A percentile compares a stretch with the other conserved stretches of the same genome.
phyloP scores from a whole-genome alignment of 2,888 invertebrate genomes.

The Drosophila rellima region DNA sequence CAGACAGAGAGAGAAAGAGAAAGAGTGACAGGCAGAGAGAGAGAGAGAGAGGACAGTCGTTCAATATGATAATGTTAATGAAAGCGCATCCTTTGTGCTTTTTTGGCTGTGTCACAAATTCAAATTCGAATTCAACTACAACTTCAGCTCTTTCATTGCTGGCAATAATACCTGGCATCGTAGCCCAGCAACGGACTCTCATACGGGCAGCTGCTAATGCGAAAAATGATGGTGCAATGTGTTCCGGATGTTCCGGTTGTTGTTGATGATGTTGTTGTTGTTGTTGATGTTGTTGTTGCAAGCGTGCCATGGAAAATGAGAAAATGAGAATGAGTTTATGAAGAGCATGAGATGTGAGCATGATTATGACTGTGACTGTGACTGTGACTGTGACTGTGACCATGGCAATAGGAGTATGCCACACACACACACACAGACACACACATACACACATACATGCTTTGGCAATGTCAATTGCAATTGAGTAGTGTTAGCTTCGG shows the following conservation, averaged over 20 bases:
- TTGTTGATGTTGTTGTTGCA: slow-evolving; percentile 43
- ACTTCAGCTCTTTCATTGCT: background rate
- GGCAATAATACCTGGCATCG: slow-evolving; percentile 84
- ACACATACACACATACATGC: slow-evolving; percentile 5
- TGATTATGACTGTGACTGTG: slow-evolving; percentile 10
- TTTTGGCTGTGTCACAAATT: slow-evolving; percentile 2
- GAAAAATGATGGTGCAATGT: slow-evolving; percentile 55
- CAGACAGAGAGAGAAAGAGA: slow-evolving; percentile 1
- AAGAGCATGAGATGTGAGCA: slow-evolving; percentile 18
- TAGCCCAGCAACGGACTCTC: slow-evolving; percentile 85
- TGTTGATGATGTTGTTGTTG: too few species aligned
- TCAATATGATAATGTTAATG: slow-evolving; percentile 75
- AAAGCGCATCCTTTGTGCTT: slow-evolving; percentile 61
- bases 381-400: slow-evolving; percentile 10
- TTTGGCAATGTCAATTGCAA: slow-evolving; percentile 51
- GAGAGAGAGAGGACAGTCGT: slow-evolving; percentile 18
- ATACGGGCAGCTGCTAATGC: slow-evolving; percentile 82
- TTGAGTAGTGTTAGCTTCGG: slow-evolving; percentile 21
- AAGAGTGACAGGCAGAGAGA: slow-evolving; percentile 10
- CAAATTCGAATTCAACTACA: slow-evolving; percentile 1
- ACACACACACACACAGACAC: slow-evolving; percentile 5
- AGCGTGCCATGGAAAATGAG: slow-evolving; percentile 66
- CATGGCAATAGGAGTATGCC: slow-evolving; percentile 33
- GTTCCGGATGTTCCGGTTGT: slow-evolving; percentile 1
- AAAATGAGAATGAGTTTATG: slow-evolving; percentile 49